Evolutionary conservation across 2,113 vertebrate genomes (phyloP).

Genomic region (Hydrochoerus hydrochaeris): DNA sequence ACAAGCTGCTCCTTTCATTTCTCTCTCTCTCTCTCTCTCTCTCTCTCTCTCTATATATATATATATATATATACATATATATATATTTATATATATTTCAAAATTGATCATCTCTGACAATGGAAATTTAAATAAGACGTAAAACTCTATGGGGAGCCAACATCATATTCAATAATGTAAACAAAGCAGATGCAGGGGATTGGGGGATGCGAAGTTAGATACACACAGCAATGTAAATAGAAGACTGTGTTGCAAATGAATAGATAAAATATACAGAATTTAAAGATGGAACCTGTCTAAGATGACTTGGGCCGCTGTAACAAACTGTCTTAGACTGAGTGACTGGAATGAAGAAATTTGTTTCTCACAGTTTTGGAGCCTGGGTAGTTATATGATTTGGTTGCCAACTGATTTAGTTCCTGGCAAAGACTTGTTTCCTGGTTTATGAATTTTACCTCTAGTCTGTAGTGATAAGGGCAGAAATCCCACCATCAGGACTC

Average conservation of each 20-base stretch:
- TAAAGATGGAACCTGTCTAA: background rate
- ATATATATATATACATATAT: too few relatives aligned
- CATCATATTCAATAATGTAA: constrained; percentile 11
- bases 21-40: background rate
- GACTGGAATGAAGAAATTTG: background rate
- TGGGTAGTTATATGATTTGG: too few relatives aligned
- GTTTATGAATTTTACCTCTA: background rate
- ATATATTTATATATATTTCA: too few relatives aligned
- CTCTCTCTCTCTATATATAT: background rate
- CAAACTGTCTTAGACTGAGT: background rate
- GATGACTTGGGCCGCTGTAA: background rate
- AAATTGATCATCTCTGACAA: constrained; percentile 40
- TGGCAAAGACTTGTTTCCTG: background rate
- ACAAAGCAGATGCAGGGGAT: background rate
- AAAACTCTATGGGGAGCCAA: background rate
- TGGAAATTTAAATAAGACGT: constrained; percentile 42
- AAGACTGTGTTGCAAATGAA: background rate
- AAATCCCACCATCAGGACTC: background rate
- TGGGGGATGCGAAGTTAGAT: background rate
- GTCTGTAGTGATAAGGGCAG: background rate
- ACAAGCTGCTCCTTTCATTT: constrained; percentile 17
- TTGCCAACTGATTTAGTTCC: background rate
- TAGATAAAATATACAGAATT: constrained; percentile 30
- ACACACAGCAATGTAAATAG: background rate
- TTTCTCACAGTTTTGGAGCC: background rate